phyloP scores from a whole-genome alignment of 1,140 invertebrate genomes.

The Megalopta genalis region DNA sequence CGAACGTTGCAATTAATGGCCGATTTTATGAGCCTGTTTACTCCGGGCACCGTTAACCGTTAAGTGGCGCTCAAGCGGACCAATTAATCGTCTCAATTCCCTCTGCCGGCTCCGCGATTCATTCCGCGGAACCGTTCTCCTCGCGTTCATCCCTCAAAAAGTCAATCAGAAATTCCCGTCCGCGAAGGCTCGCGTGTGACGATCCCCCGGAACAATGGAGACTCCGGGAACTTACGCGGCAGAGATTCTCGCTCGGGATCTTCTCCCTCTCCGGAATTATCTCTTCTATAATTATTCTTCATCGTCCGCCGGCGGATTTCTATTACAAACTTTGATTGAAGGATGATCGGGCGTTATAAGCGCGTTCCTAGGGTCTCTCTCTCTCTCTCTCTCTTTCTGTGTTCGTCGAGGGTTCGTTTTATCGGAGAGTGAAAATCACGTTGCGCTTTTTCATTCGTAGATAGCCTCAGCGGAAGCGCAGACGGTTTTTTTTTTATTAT shows the following conservation, averaged over 20 bases:
- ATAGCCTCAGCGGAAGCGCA: no score
- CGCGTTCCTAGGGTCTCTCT: neutral
- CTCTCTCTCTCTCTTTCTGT: neutral
- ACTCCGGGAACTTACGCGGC: neutral
- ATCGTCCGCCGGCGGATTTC: neutral
- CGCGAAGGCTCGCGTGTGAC: neutral
- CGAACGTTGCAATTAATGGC: slow-evolving; percentile 61
- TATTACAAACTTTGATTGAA: neutral
- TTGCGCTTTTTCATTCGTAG: no score
- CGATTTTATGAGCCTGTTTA: slow-evolving; percentile 41
- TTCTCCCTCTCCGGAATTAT: neutral
- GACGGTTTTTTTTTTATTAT: no score
- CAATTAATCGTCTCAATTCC: slow-evolving; percentile 53
- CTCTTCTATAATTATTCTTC: neutral
- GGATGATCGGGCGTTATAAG: neutral
- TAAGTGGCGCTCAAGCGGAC: slow-evolving; percentile 44
- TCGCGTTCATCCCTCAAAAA: slow-evolving; percentile 28
- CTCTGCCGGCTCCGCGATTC: slow-evolving; percentile 13
- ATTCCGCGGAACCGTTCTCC: neutral
- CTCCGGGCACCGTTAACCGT: slow-evolving; percentile 47
- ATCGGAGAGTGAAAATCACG: neutral
- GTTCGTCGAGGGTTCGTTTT: no score
- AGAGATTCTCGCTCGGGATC: no score
- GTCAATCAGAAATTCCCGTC: neutral
- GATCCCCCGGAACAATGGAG: no score